Evolutionary conservation across 2,797 vertebrate genomes (phyloP).

Genomic region (Sebastes steindachneri): DNA sequence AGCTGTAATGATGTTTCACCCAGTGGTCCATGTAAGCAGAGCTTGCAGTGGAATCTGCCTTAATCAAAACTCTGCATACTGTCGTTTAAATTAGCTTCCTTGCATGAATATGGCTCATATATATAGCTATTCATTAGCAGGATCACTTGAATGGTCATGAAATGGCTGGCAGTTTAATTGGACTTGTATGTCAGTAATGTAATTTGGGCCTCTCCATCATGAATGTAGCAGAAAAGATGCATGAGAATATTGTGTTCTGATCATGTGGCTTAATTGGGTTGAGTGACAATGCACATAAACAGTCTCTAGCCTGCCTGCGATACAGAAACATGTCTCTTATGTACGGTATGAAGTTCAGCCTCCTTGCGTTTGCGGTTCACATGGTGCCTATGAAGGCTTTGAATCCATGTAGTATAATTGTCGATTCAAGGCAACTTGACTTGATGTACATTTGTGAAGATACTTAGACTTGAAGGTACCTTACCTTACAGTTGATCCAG

Average conservation of each 20-base stretch:
- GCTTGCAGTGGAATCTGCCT: conserved; percentile 1
- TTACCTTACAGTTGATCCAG: not conserved
- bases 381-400: not conserved
- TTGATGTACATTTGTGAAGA: not conserved
- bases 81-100: conserved; percentile 4
- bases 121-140: conserved; percentile 58
- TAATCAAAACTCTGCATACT: not conserved
- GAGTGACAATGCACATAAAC: not conserved
- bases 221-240: conserved; percentile 23
- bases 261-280: conserved; percentile 15
- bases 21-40: not conserved
- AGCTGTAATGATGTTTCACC: conserved; percentile 9
- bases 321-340: not conserved
- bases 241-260: conserved; percentile 15
- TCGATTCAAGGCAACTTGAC: not conserved
- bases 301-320: not conserved
- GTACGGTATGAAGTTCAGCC: not conserved
- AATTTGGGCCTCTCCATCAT: conserved; percentile 10
- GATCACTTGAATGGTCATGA: conserved; percentile 51
- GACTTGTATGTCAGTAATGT: conserved; percentile 41
- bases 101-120: not conserved
- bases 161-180: conserved; percentile 60
- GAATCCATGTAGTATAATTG: not conserved
- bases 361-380: not conserved
- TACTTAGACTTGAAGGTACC: not conserved